These are phyloP conservation scores for Pseudoatta argentina DNA, from an alignment of 1,140 invertebrate species.

Conservation along the genomic window DNA sequence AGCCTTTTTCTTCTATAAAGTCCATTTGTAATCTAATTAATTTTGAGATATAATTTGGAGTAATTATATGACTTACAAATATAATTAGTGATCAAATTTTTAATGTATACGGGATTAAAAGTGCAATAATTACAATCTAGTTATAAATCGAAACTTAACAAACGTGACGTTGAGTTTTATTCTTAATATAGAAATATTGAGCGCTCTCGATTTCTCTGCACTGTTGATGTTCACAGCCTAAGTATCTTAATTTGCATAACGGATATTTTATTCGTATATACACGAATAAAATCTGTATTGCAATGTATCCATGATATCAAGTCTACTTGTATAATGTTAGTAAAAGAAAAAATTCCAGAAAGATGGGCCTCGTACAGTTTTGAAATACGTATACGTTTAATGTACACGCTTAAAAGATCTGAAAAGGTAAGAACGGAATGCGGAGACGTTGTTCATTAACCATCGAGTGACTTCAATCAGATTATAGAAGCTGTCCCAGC, in stretches of 20 bases:
- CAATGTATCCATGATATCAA: conserved; percentile 22
- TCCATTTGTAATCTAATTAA: conserved; percentile 5
- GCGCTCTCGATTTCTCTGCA: not conserved
- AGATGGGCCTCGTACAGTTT: conserved; percentile 44
- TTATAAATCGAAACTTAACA: conserved; percentile 12
- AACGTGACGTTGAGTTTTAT: conserved; percentile 22
- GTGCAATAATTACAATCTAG: not conserved
- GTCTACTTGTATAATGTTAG: conserved; percentile 17
- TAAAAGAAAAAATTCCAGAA: conserved; percentile 36
- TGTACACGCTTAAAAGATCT: conserved; percentile 69
- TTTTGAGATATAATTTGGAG: not conserved
- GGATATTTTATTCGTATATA: conserved; percentile 63
- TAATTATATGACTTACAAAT: not conserved
- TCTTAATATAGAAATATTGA: conserved; percentile 23
- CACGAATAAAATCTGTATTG: conserved; percentile 27
- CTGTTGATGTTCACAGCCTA: conserved; percentile 48
- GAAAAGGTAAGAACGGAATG: conserved; percentile 78
- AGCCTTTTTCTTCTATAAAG: not conserved
- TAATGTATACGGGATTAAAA: not conserved
- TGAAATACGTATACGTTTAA: conserved; percentile 61
- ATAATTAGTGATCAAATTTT: not conserved
- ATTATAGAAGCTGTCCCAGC: conserved; percentile 70
- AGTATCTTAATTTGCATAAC: conserved; percentile 61
- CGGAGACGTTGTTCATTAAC: conserved; percentile 79
- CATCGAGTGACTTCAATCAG: conserved; percentile 78